Evolutionary conservation across 2,113 vertebrate genomes (phyloP).

Genomic region (Pollachius pollachius): DNA sequence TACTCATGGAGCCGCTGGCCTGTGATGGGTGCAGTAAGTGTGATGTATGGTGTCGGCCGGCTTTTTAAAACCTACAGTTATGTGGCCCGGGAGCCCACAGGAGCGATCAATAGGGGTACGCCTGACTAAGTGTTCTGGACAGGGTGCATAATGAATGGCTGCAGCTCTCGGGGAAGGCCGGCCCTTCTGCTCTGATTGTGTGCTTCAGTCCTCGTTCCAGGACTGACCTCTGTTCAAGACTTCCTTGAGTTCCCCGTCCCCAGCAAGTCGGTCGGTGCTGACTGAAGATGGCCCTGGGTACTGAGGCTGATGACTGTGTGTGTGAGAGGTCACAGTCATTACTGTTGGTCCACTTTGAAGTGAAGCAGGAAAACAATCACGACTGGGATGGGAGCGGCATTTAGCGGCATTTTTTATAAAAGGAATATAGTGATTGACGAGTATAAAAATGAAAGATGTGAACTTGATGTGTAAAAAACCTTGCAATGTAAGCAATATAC

Average conservation of each 20-base stretch:
- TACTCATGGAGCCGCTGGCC: slow-evolving; percentile 20
- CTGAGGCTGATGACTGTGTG: too few relatives aligned
- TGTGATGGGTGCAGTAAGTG: slow-evolving; percentile 40
- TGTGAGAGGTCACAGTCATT: too few relatives aligned
- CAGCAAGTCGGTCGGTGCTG: too few relatives aligned
- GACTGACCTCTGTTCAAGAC: slow-evolving; percentile 32
- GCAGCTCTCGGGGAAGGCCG: slow-evolving; percentile 35
- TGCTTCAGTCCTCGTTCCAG: slow-evolving; percentile 45
- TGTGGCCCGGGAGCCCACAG: slow-evolving; percentile 9
- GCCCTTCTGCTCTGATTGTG: slow-evolving; percentile 32
- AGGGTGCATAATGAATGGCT: slow-evolving; percentile 38
- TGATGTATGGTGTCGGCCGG: slow-evolving; percentile 28
- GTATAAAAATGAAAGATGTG: too few relatives aligned
- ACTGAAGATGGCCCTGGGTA: too few relatives aligned
- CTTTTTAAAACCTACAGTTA: slow-evolving; percentile 24
- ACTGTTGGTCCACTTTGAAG: too few relatives aligned
- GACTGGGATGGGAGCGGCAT: too few relatives aligned
- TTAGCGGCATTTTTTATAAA: too few relatives aligned
- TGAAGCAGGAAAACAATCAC: too few relatives aligned
- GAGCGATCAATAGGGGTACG: slow-evolving; percentile 43
- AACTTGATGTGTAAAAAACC: neutral
- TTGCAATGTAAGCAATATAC: neutral
- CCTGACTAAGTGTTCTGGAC: slow-evolving; percentile 36
- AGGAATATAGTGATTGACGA: too few relatives aligned
- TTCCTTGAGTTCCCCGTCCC: too few relatives aligned